phyloP scores from a whole-genome alignment of 2,797 vertebrate species.

The Centropyge bicolor region DNA sequence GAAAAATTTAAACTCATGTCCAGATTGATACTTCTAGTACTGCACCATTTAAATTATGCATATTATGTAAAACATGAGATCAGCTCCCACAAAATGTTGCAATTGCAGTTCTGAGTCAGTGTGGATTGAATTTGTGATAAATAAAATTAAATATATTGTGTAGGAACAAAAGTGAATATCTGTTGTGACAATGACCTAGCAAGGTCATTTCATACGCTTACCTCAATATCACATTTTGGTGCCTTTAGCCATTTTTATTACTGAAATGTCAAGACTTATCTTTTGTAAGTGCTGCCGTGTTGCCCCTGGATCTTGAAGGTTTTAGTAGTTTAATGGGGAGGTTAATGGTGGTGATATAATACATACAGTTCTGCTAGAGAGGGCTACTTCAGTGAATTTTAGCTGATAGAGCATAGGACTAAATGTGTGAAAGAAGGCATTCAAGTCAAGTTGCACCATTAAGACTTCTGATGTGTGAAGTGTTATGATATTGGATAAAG shows the following conservation, averaged over 20 bases:
- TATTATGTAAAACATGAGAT: not conserved
- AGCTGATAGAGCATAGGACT: not conserved
- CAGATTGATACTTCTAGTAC: not conserved
- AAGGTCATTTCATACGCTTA: constrained; percentile 37
- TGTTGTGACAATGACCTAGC: constrained; percentile 11
- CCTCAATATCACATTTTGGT: not conserved
- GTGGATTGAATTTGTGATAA: not conserved
- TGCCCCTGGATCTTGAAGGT: not conserved
- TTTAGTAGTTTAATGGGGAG: too few species aligned
- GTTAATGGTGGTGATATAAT: not conserved
- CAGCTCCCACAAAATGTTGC: not conserved
- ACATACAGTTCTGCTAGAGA: not conserved
- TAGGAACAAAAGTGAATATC: not conserved
- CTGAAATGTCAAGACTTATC: not conserved
- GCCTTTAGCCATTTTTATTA: not conserved
- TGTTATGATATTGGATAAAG: not conserved
- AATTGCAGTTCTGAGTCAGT: not conserved
- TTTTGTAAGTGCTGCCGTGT: not conserved
- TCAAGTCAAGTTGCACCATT: not conserved
- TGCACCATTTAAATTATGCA: constrained; percentile 5
- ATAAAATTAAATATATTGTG: not conserved
- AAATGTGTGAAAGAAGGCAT: not conserved
- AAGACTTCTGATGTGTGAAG: not conserved
- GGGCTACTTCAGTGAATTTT: not conserved
- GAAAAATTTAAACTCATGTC: not conserved